Conservation (phyloP, 2,888 invertebrate species). For the Dynastes tityus region DNA sequence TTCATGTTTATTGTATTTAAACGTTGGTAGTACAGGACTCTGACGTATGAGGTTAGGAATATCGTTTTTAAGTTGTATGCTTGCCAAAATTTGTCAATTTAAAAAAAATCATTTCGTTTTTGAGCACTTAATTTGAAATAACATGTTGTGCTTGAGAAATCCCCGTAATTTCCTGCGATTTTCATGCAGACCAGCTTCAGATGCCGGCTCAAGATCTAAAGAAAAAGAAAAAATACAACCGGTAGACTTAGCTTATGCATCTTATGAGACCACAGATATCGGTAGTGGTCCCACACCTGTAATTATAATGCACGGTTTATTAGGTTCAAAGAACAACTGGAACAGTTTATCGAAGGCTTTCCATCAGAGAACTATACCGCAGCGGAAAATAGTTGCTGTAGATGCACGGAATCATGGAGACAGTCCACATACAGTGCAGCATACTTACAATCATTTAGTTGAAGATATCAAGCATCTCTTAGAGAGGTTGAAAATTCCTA, state of each 20-base stretch:
- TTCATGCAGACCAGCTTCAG: not conserved
- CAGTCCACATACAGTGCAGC: constrained; percentile 84
- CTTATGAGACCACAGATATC: constrained; percentile 75
- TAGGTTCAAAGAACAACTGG: constrained; percentile 93
- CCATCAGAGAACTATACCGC: constrained; percentile 76
- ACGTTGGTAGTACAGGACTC: too few relatives aligned
- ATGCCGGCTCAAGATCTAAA: not conserved
- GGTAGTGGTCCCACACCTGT: constrained; percentile 69
- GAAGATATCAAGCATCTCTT: constrained; percentile 81
- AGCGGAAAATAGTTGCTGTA: constrained; percentile 83
- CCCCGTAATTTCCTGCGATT: constrained; percentile 7
- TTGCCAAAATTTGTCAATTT: constrained; percentile 9
- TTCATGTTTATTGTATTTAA: too few relatives aligned
- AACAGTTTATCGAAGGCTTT: constrained; percentile 83
- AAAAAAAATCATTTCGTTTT: not conserved
- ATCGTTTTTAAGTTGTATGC: not conserved
- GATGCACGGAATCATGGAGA: constrained; percentile 98
- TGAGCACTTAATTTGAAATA: not conserved
- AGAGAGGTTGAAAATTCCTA: constrained; percentile 76
- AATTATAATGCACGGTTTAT: constrained; percentile 88
- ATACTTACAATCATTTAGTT: constrained; percentile 83
- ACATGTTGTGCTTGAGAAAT: constrained; percentile 12
- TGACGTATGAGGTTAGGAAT: not conserved
- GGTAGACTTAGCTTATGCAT: constrained; percentile 79
- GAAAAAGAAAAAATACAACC: constrained; percentile 64